Conservation (phyloP, 2,113 vertebrate genomes). For the Carettochelys insculpta region DNA sequence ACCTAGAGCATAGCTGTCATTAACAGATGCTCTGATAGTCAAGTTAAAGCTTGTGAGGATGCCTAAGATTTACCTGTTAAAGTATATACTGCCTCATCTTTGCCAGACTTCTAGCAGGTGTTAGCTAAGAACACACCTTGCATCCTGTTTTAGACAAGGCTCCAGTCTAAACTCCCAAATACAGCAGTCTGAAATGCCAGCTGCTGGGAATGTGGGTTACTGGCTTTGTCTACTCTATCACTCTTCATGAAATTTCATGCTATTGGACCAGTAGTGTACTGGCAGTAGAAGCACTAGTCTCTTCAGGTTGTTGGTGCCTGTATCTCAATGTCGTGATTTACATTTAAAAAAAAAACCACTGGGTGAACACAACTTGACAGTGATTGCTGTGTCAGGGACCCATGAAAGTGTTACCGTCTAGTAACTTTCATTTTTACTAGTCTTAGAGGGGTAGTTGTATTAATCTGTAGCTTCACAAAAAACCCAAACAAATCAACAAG, state of each 20-base stretch:
- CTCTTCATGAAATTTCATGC: not conserved
- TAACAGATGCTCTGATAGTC: not conserved
- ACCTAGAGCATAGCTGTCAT: not conserved
- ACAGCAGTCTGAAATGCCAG: not conserved
- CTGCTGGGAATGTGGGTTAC: not conserved
- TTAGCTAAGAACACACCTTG: not conserved
- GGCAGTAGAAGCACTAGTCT: not conserved
- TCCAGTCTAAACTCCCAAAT: not conserved
- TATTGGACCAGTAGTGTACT: not conserved
- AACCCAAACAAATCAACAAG: too few species aligned
- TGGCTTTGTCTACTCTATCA: not conserved
- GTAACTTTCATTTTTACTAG: not conserved
- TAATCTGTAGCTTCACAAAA: too few species aligned
- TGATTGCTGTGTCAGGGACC: not conserved
- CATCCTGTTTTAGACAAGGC: not conserved
- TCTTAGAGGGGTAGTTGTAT: too few species aligned
- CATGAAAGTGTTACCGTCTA: not conserved
- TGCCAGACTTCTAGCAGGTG: not conserved
- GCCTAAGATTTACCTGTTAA: not conserved
- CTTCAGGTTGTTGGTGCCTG: not conserved
- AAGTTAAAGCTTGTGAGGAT: not conserved
- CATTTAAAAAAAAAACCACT: fast-evolving
- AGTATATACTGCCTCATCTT: not conserved
- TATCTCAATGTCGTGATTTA: not conserved
- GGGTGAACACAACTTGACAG: not conserved